phyloP scores from a whole-genome alignment of 2,888 invertebrate species.

The Apantesis nais region DNA sequence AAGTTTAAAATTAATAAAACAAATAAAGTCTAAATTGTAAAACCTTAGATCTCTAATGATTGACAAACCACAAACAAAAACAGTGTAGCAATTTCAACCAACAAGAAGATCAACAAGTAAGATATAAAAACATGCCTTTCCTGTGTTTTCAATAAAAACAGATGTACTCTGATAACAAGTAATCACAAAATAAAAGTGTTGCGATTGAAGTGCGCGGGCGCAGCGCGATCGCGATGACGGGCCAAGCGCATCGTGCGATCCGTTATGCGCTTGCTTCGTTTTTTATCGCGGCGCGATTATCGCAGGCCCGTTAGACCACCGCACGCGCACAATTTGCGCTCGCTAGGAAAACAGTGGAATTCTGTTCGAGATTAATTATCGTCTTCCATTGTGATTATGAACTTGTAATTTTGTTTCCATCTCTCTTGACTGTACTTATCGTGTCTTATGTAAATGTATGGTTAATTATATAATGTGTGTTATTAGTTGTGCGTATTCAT shows the following conservation, averaged over 20 bases:
- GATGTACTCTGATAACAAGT: slow-evolving; percentile 39
- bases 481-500: slow-evolving; percentile 25
- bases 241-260: slow-evolving; percentile 72
- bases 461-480: slow-evolving; percentile 38
- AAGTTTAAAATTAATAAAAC: background rate
- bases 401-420: slow-evolving; percentile 41
- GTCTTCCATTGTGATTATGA: slow-evolving; percentile 44
- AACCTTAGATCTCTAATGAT: background rate
- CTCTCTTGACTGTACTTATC: slow-evolving; percentile 33
- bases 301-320: slow-evolving; percentile 71
- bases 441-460: slow-evolving; percentile 32
- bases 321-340: slow-evolving; percentile 68
- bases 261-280: slow-evolving; percentile 73
- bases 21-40: background rate
- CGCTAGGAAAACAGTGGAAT: slow-evolving; percentile 59
- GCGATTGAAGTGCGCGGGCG: slow-evolving; percentile 31
- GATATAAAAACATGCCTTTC: slow-evolving; percentile 1
- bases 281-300: slow-evolving; percentile 77
- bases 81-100: background rate
- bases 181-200: slow-evolving; percentile 42
- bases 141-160: slow-evolving; percentile 28
- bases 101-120: background rate
- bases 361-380: slow-evolving; percentile 59
- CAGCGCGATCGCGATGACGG: slow-evolving; percentile 66
- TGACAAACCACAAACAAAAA: background rate